A percentile compares a stretch with the other conserved stretches of the same genome.
Conservation (phyloP, 2,888 invertebrate species). For the Lasioglossum calceatum region DNA sequence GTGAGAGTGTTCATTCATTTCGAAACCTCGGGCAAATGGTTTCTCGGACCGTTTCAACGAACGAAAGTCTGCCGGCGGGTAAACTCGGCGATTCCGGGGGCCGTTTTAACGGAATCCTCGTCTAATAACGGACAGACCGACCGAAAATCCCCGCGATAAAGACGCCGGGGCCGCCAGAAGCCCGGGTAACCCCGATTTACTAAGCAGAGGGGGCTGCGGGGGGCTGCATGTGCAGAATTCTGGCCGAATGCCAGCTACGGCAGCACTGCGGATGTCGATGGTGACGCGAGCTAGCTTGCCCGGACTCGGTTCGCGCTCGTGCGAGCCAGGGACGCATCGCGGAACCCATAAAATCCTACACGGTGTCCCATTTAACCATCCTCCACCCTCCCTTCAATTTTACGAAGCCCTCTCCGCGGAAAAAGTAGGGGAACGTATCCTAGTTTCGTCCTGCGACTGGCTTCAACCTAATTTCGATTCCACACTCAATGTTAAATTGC, state of each 20-base stretch:
- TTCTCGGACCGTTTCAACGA: background rate
- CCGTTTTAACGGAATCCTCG: constrained; percentile 44
- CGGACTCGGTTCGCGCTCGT: constrained; percentile 52
- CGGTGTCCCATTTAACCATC: background rate
- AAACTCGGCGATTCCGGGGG: background rate
- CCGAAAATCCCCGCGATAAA: constrained; percentile 68
- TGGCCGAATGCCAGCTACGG: constrained; percentile 81
- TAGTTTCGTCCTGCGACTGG: background rate
- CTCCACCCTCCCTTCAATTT: background rate
- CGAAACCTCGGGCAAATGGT: background rate
- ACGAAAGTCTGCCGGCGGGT: background rate
- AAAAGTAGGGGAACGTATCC: background rate
- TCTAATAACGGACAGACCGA: constrained; percentile 40
- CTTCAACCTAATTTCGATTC: background rate
- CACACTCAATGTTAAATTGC: background rate
- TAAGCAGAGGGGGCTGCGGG: constrained; percentile 59
- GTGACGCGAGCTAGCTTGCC: constrained; percentile 64
- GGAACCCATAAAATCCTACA: constrained; percentile 15
- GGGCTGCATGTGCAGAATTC: constrained; percentile 68
- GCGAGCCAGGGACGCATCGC: constrained; percentile 13
- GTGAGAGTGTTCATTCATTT: background rate
- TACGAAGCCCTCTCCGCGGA: background rate
- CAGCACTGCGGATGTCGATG: constrained; percentile 83
- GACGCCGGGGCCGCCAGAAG: constrained; percentile 55
- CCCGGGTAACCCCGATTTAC: constrained; percentile 71